Evolutionary conservation across 1,140 invertebrate species (phyloP).

Genomic region (Stegodyphus dumicola): DNA sequence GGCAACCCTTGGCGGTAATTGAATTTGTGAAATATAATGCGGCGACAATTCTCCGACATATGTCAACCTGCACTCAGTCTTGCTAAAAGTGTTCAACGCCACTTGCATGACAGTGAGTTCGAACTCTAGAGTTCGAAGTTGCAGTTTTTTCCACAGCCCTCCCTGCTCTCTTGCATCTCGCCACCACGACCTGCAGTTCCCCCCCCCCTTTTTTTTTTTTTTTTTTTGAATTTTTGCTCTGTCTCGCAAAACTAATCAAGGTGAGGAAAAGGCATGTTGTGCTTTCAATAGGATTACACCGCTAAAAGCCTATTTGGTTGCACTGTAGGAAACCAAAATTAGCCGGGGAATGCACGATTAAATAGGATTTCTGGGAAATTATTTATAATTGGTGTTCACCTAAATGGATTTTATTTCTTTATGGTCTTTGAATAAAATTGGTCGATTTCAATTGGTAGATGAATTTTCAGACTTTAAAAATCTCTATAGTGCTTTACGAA

Average conservation of each 20-base stretch:
- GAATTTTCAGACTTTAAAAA: no score
- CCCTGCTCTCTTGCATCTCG: constrained; percentile 1
- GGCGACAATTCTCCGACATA: constrained; percentile 50
- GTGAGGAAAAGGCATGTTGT: constrained; percentile 5
- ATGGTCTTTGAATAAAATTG: background rate
- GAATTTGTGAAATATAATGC: constrained; percentile 60
- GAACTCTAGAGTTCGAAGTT: constrained; percentile 18
- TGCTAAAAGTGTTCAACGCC: constrained; percentile 10
- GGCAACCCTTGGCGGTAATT: constrained; percentile 38
- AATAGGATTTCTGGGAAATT: constrained; percentile 8
- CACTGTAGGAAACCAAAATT: constrained; percentile 11
- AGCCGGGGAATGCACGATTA: constrained; percentile 18
- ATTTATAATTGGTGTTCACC: constrained; percentile 38
- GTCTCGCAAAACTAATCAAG: constrained; percentile 38
- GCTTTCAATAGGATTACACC: constrained; percentile 39
- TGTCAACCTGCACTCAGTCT: constrained; percentile 44
- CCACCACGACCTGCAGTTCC: no score
- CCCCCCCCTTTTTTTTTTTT: background rate
- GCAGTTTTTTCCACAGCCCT: background rate
- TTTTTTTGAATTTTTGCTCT: background rate
- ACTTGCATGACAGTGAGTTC: constrained; percentile 9
- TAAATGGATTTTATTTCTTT: background rate
- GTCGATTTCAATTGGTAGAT: no score
- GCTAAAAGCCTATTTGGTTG: constrained; percentile 39
- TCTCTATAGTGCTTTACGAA: no score